These are phyloP conservation scores for Magallana ariakensis DNA, from an alignment of 1,140 invertebrate species.

Conservation along the genomic window DNA sequence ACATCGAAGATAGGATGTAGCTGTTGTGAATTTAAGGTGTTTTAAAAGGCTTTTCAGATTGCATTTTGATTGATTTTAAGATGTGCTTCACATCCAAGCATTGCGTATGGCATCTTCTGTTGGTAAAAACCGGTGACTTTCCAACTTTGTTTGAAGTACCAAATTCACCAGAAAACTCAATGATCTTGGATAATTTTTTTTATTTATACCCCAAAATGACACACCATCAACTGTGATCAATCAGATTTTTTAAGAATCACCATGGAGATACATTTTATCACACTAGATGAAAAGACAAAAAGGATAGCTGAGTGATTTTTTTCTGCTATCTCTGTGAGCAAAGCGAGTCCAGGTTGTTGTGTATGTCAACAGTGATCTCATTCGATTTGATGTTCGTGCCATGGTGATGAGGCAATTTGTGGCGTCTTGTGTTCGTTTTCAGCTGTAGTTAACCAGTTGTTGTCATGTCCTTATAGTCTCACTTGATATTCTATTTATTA, in stretches of 20 bases:
- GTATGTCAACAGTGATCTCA: constrained; percentile 25
- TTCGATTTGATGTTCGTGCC: constrained; percentile 19
- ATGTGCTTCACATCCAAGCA: constrained; percentile 5
- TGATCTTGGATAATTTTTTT: neutral
- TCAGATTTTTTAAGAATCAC: neutral
- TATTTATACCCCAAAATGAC: neutral
- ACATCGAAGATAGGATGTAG: constrained; percentile 27
- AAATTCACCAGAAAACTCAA: neutral
- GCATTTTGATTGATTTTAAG: constrained; percentile 34
- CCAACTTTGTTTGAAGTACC: neutral
- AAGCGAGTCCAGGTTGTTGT: neutral
- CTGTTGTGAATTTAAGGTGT: constrained; percentile 18
- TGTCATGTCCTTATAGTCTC: neutral
- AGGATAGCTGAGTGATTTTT: neutral
- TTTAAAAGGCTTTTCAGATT: constrained; percentile 8
- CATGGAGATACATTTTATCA: neutral
- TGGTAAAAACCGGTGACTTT: constrained; percentile 23
- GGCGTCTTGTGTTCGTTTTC: neutral
- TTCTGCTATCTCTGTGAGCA: neutral
- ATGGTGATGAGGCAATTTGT: neutral
- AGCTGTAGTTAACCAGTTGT: constrained; percentile 12
- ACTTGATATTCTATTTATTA: constrained; percentile 22
- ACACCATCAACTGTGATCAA: neutral
- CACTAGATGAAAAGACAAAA: neutral
- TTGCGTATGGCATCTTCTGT: neutral